These are phyloP conservation scores for Spatulosminthurus flaviceps DNA, from an alignment of 2,888 invertebrate species.

Conservation along the genomic window DNA sequence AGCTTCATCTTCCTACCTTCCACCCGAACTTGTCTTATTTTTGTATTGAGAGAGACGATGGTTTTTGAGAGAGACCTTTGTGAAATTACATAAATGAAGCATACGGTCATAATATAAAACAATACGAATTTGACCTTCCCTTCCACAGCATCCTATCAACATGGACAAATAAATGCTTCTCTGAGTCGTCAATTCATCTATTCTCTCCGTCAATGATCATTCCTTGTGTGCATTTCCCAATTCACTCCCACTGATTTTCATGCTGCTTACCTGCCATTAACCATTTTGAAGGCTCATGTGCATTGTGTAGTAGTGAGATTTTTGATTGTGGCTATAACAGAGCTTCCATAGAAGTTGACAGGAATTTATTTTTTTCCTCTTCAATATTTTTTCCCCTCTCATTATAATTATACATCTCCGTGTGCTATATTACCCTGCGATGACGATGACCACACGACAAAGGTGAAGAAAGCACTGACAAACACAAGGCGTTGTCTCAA, in stretches of 20 bases:
- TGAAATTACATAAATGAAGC: no score
- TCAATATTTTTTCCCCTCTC: not conserved
- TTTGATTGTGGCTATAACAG: not conserved
- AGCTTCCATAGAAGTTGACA: not conserved
- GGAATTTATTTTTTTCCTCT: not conserved
- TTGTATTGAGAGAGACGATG: constrained; percentile 1
- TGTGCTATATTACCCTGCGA: not conserved
- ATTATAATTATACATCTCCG: constrained; percentile 7
- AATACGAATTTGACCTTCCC: constrained; percentile 29
- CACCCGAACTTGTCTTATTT: not conserved
- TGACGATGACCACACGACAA: not conserved
- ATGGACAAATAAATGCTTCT: constrained; percentile 19
- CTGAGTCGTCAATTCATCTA: constrained; percentile 24
- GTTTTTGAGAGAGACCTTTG: no score
- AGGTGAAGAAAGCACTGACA: not conserved
- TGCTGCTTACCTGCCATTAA: not conserved
- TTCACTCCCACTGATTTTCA: constrained; percentile 28
- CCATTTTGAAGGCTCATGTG: constrained; percentile 3
- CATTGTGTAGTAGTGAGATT: no score
- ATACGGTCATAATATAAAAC: constrained; percentile 18
- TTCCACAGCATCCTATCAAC: constrained; percentile 25
- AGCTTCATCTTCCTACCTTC: not conserved
- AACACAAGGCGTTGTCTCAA: not conserved
- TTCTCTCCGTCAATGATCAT: constrained; percentile 18
- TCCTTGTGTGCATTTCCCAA: not conserved